A percentile compares a stretch with the other conserved stretches of the same genome.
Conservation (phyloP, 2,797 vertebrate genomes). For the Martes flavigula region DNA sequence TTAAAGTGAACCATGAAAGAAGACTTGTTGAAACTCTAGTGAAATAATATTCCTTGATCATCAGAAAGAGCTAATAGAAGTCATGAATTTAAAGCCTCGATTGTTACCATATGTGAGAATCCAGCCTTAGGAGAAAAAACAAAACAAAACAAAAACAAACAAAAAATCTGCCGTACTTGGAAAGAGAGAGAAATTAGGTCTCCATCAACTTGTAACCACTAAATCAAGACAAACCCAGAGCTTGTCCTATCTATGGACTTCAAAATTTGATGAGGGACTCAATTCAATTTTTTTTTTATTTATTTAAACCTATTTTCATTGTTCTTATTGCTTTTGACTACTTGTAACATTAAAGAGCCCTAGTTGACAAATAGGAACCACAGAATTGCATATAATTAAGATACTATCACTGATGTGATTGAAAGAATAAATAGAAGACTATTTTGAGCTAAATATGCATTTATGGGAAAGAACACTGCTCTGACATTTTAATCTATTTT, state of each 20-base stretch:
- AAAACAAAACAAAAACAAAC: not conserved
- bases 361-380: not conserved
- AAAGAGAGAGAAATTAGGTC: not conserved
- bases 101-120: not conserved
- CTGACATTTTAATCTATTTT: not conserved
- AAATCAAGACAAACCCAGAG: not conserved
- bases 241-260: not conserved
- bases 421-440: not conserved
- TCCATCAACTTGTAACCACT: not conserved
- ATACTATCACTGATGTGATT: not conserved
- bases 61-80: not conserved
- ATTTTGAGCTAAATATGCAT: not conserved
- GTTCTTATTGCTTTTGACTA: not conserved
- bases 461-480: not conserved
- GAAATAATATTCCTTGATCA: not conserved
- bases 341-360: not conserved
- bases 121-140: not conserved
- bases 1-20: not conserved
- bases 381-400: not conserved
- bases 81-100: not conserved
- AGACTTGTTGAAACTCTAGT: not conserved
- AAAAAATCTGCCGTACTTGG: not conserved
- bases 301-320: not conserved
- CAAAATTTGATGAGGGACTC: not conserved
- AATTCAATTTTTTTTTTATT: not conserved